These are phyloP conservation scores for Xerus inauris DNA, from an alignment of 2,113 vertebrate species.

Conservation along the genomic window DNA sequence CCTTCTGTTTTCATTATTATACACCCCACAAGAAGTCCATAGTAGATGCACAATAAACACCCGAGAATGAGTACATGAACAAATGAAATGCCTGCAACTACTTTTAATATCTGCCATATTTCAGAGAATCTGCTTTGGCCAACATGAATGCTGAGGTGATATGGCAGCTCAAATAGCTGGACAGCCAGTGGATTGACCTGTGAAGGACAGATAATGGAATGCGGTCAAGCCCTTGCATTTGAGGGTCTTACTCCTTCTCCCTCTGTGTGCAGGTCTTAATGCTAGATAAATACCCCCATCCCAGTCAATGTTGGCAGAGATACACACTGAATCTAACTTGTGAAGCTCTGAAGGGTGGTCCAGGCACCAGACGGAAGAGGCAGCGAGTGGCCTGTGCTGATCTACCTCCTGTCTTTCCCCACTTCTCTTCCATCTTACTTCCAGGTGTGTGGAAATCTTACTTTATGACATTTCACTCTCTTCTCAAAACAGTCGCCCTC, in stretches of 20 bases:
- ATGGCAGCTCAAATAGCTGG: not conserved
- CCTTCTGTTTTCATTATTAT: not conserved
- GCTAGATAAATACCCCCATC: not conserved
- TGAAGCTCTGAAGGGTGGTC: not conserved
- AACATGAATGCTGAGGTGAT: not conserved
- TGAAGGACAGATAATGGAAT: not conserved
- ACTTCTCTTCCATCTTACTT: not conserved
- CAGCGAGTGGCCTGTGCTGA: accelerated
- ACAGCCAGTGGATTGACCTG: not conserved
- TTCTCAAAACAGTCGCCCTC: not conserved
- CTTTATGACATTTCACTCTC: not conserved
- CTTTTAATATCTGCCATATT: not conserved
- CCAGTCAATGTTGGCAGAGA: accelerated
- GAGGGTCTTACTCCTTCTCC: not conserved
- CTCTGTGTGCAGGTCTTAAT: not conserved
- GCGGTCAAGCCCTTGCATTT: not conserved
- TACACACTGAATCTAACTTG: accelerated
- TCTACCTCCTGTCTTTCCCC: not conserved
- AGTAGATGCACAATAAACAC: not conserved
- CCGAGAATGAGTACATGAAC: not conserved
- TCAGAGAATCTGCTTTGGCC: not conserved
- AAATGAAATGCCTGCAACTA: not conserved
- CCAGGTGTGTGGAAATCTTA: not conserved
- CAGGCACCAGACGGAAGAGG: accelerated
- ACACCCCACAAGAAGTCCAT: not conserved